Evolutionary conservation across 2,113 vertebrate species (phyloP), one percentile per base, ranked within the genome.

Genomic region (Condylura cristata): DNA sequence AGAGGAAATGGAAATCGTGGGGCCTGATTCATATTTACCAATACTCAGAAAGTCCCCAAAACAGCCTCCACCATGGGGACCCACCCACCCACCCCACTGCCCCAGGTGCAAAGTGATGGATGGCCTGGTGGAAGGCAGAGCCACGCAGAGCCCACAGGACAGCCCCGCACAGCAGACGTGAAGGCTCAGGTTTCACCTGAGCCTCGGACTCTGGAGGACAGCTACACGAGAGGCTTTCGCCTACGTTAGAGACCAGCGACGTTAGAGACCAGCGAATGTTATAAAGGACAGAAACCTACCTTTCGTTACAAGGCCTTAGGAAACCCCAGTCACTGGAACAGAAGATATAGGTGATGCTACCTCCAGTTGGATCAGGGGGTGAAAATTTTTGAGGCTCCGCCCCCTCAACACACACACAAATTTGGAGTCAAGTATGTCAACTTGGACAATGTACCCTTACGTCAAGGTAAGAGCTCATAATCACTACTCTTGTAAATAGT

Each of bases 1-100:
- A 96, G 65, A 94, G 89, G 94, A 97, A 96, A 86, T 51, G 94
- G 96, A 96, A 95, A 95, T 6, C 70, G 48, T 76, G 53, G 48
- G 72, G 79, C 90, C 82, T 95, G 95, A 96, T 95, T 96, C 92
- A 97, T 86, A 97, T 63, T 93, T 92, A 74, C 88, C 92, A 93
- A 46, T 39, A 26, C 70, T 86, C 93, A 97, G 93, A 96, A 97
- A 97, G 94, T 96, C 96, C 96, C 95, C 80, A 63, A 24, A 96
- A 89, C 86, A 95, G 71, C 82, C 93, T 89, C 34, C 51, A 53
- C 3, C 0, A 7, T 24, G 72, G 75, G 44, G 68, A 91, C 72
- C 34, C 1, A 2, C 60, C 65, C 12, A 72, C 53, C 37, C 65
- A 32, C 34, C 87, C 75, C 79, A 32, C 72, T 72, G 34, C 7